Base-by-base conservation (phyloP, 2,888 invertebrate species). In the Therioaphis trifolii region DNA sequence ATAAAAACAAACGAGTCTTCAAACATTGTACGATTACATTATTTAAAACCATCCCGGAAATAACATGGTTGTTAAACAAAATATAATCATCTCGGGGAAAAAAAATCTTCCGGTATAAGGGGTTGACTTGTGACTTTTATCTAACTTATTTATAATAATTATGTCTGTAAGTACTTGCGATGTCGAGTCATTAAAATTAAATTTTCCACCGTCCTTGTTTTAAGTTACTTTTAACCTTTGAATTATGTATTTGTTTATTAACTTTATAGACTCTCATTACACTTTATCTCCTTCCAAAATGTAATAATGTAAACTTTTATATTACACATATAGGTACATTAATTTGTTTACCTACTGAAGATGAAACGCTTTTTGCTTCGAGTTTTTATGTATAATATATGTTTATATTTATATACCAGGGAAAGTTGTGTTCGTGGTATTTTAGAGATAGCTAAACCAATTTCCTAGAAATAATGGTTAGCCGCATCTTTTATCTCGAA, bases 101-200 rank as follows among this genome's bases (percentile, higher is more conserved):
- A 72, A 35, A 74, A 21, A 35, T 15, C 14, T 11, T 71, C 14
- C n/a, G 43, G n/a, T 77, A 52, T 35, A 66, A 52, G 21, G 49
- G 52, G 66, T 49, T 66, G 68, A 78, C 77, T 78, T 4, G 63
- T 40, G 66, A 78, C 77, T 78, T 78, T 78, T 78, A 78, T 68
- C 68, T 24, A 68, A 78, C 77, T 78, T 78, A 78, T 78, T 78
- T 68, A 68, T 78, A 78, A 35, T 78, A 68, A 78, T 78, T 78
- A 68, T 49, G 68, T 52, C 52, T 52, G 52, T 66, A 63, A 49
- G 46, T 66, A 78, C 77, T 61, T 66, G 40, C 66, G 52, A 68
- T 52, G 52, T 40, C 76, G 21, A 66, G 63, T 77, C 77, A 52
- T 78, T 78, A 78, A 78, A 78, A 78, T 78, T 78, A 68, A 68